Evolutionary conservation across 92 coral and sea anemone species (phyloP).

Genomic region (Epizoanthus illoricatus): DNA sequence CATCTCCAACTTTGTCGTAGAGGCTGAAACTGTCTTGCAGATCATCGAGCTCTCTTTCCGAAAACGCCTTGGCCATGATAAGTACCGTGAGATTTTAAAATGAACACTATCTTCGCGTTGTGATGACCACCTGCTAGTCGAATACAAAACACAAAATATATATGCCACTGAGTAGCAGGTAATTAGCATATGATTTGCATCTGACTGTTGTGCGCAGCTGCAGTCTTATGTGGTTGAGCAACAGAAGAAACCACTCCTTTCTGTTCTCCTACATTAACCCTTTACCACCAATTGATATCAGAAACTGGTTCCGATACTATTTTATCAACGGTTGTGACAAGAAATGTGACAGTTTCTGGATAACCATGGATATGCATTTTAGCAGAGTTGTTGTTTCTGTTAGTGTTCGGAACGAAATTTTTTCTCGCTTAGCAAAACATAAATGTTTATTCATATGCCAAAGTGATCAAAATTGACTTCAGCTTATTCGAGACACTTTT

Average conservation of each 20-base stretch:
- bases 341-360: not conserved
- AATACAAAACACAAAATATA: conserved; percentile 3
- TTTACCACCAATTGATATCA: conserved; percentile 1
- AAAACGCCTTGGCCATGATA: conserved; percentile 57
- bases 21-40: conserved; percentile 79
- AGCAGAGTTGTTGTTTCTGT: not conserved
- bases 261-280: not conserved
- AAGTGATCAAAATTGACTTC: not conserved
- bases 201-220: conserved; percentile 28
- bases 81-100: not conserved
- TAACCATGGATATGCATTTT: not conserved
- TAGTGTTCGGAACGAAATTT: not conserved
- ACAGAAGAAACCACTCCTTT: not conserved
- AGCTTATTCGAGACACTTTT: not conserved
- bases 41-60: conserved; percentile 79
- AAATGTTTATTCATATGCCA: not conserved
- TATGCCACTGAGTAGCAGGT: not conserved
- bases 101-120: conserved; percentile 24
- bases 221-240: not conserved
- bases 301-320: not conserved
- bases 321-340: conserved; percentile 3
- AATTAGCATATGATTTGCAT: conserved; percentile 31
- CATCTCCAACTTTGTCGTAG: conserved; percentile 94
- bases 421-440: not conserved
- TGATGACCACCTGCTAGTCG: conserved; percentile 32